Percentiles rank a stretch among this genome's conserved stretches.
Evolutionary conservation across 2,888 invertebrate species (phyloP).

Genomic region (Meiosimyza decipiens): DNA sequence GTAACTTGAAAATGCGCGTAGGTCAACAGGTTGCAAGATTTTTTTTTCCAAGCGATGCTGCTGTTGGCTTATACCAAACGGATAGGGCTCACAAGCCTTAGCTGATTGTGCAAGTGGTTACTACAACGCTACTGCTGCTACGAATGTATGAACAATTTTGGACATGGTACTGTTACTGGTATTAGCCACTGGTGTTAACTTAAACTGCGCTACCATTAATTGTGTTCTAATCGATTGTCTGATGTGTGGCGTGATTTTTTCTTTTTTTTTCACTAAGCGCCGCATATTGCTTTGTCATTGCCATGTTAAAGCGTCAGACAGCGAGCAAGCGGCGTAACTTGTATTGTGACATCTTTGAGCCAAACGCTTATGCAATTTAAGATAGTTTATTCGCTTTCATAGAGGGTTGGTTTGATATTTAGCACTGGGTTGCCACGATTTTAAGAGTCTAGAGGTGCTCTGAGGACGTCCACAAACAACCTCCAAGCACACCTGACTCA

Average conservation of each 20-base stretch:
- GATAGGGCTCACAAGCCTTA: not conserved
- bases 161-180: constrained; percentile 5
- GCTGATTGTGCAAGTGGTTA: constrained; percentile 13
- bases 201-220: constrained; percentile 43
- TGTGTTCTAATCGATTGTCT: constrained; percentile 41
- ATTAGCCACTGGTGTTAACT: constrained; percentile 44
- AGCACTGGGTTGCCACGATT: no score
- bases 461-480: no score
- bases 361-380: no score
- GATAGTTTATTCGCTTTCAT: no score
- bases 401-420: no score
- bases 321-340: no score
- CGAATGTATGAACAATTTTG: constrained; percentile 32
- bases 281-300: not conserved
- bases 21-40: constrained; percentile 55
- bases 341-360: no score
- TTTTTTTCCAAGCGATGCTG: no score
- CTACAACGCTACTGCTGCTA: constrained; percentile 39
- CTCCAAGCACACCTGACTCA: no score
- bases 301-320: not conserved
- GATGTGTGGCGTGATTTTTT: constrained; percentile 23
- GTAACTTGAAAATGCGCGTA: constrained; percentile 42
- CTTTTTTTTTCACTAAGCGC: not conserved
- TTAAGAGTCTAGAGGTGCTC: no score
- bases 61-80: not conserved